Evolutionary conservation across 2,113 vertebrate species (phyloP).

Genomic region (Mola mola): DNA sequence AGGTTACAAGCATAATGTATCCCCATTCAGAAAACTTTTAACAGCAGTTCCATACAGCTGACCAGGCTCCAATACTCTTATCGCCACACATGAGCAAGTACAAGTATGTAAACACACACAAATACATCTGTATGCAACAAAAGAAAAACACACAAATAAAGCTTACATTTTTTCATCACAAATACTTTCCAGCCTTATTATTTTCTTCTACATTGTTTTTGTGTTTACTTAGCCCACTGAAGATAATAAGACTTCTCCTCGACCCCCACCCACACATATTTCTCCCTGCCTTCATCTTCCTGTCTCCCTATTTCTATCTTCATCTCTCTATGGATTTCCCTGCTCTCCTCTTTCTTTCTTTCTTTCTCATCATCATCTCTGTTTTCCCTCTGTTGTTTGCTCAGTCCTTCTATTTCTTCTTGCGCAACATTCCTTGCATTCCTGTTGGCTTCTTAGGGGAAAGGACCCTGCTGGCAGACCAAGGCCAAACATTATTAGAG

Average conservation of each 20-base stretch:
- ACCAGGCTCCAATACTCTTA: slow-evolving; percentile 41
- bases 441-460: slow-evolving; percentile 77
- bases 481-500: slow-evolving; percentile 76
- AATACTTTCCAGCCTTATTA: slow-evolving; percentile 57
- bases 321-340: slow-evolving; percentile 20
- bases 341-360: slow-evolving; percentile 17
- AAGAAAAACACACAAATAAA: slow-evolving; percentile 31
- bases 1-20: slow-evolving; percentile 12
- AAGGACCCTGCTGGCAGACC: slow-evolving; percentile 76
- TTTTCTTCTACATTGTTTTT: slow-evolving; percentile 57
- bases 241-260: slow-evolving; percentile 64
- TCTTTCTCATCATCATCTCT: slow-evolving; percentile 48
- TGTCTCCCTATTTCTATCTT: slow-evolving; percentile 29
- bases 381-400: slow-evolving; percentile 46
- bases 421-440: slow-evolving; percentile 80
- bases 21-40: neutral
- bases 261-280: slow-evolving; percentile 28
- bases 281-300: slow-evolving; percentile 37
- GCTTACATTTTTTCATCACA: slow-evolving; percentile 27
- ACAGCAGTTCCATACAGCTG: neutral
- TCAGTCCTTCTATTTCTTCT: slow-evolving; percentile 61
- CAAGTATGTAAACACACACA: slow-evolving; percentile 7
- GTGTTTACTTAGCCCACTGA: slow-evolving; percentile 58
- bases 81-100: neutral
- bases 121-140: slow-evolving; percentile 13